Evolutionary conservation across 2,888 invertebrate species (phyloP), one percentile per base, ranked within the genome.

Genomic region (Ecliptopera silaceata): DNA sequence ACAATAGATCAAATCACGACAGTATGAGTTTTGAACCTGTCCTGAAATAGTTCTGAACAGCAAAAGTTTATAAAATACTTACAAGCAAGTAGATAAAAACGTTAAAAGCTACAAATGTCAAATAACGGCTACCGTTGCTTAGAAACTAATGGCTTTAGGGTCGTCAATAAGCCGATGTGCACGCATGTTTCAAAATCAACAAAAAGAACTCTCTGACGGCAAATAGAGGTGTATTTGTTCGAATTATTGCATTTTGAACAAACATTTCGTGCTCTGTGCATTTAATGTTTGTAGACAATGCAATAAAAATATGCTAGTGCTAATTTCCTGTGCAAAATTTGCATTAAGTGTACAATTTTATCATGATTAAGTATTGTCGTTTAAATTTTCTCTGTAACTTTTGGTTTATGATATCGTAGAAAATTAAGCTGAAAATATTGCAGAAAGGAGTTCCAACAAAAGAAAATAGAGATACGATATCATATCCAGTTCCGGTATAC

Each of bases 151-250:
- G 26, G 22, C 36, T 31, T 45, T 48, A 48, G 47, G 47, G 57
- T 57, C 43, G 52, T 52, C 57, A 57, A 57, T 57, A 57, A 52
- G 47, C 56, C 47, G 12, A 57, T 26, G 47, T 36, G 52, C 36
- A 52, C 57, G 56, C 39, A 45, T 56, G 56, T 50, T 52, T 42
- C 48, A 39, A 57, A 52, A 57, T 57, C 57, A 57, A 57, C 75
- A 74, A 71, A 66, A 66, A 74, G 71, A 66, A 66, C 67, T 69
- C 46, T 36, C 62, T 69, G 63, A 63, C 62, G 49, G 69, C 66
- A 75, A 75, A 76, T 48, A 63, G 69, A 63, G 43, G 26, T 47
- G 43, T 57, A 44, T 52, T 57, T 57, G 56, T 43, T 47, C 47
- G 57, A 22, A 48, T 65, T 65, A 60, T 60, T 63, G 63, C 56